Base-by-base conservation (phyloP, 2,113 vertebrate genomes). In the Larimichthys crocea region DNA sequence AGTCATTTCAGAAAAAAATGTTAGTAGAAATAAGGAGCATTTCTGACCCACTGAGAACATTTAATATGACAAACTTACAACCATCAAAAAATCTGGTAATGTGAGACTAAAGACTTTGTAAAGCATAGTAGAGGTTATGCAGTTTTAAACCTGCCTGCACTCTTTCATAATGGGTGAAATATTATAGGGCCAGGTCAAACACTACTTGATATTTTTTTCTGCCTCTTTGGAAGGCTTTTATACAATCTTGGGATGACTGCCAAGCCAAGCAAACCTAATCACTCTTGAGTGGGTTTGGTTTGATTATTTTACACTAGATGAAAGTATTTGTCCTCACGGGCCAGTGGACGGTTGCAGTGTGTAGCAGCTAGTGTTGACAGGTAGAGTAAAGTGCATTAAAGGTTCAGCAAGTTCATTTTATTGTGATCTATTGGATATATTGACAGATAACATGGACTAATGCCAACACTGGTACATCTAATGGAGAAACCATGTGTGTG, bases 211-310 rank as follows among this genome's bases (percentile, higher is more conserved):
- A 74, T 78, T 80, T 82, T 80, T 61, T 66, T 46, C 44, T 49
- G n/a, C 50, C 49, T 68, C 49, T 87, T 55, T 53, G 56, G 64
- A 78, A 77, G 22, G 20, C 56, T 66, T 82, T 72, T 73, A 63
- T 53, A 74, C 12, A 64, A 56, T 53, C 40, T 57, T 44, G 82
- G 89, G 79, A 83, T 14, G 48, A 3, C 50, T 42, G 63, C 90
- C 83, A 92, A 88, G 76, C 19, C 56, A 87, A 86, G 80, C 80
- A 87, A 79, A 92, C 69, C 60, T 76, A 92, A 88, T 91, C 79
- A 76, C 72, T 52, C 57, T 74, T 0, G n/a, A 77, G 80, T 77
- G 81, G 86, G 73, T 56, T 64, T 50, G 67, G 65, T 74, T 79
- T 80, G 80, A 91, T 88, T 75, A 82, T 88, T 89, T 83, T 59